Percentiles rank a stretch among this genome's conserved stretches.
phyloP scores from a whole-genome alignment of 37 sponge, comb jelly and placozoan species.

The Axinella damicornis region DNA sequence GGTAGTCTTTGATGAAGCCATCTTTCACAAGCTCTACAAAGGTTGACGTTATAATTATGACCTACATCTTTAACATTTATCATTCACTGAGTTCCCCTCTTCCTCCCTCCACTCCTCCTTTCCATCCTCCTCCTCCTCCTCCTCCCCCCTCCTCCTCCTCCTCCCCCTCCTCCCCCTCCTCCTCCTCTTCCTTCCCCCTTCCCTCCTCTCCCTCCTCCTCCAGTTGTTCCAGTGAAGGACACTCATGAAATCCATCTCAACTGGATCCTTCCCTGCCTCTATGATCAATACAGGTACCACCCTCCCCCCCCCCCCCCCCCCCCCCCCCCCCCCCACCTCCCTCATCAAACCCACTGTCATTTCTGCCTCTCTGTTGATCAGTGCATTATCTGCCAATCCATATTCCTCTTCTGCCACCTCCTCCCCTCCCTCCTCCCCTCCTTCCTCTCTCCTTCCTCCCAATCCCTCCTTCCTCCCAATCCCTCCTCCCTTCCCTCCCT shows the following conservation, averaged over 20 bases:
- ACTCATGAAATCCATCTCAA: conserved; percentile 47
- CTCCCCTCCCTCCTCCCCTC: conserved; percentile 1
- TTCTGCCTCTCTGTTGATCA: neutral
- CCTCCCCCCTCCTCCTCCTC: no score
- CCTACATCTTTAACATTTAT: no score
- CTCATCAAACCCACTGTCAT: neutral
- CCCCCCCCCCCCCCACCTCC: neutral
- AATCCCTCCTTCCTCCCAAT: no score
- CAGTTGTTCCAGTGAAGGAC: conserved; percentile 74
- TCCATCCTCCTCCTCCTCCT: no score
- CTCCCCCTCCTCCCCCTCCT: no score
- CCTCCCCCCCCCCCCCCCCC: neutral
- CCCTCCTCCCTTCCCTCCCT: neutral
- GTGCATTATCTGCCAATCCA: neutral
- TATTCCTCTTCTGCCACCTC: neutral
- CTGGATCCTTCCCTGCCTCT: conserved; percentile 70
- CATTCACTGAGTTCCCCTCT: no score
- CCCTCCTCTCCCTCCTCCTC: no score
- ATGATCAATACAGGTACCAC: conserved; percentile 63
- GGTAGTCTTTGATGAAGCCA: conserved; percentile 34
- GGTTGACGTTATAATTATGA: conserved; percentile 4
- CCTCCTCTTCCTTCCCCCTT: no score
- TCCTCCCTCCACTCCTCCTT: no score
- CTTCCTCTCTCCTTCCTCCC: conserved; percentile 6
- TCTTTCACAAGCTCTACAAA: conserved; percentile 58